A percentile compares a stretch with the other conserved stretches of the same genome.
Evolutionary conservation across 2,888 invertebrate genomes (phyloP).

Genomic region (Hirtodrosophila trivittata): DNA sequence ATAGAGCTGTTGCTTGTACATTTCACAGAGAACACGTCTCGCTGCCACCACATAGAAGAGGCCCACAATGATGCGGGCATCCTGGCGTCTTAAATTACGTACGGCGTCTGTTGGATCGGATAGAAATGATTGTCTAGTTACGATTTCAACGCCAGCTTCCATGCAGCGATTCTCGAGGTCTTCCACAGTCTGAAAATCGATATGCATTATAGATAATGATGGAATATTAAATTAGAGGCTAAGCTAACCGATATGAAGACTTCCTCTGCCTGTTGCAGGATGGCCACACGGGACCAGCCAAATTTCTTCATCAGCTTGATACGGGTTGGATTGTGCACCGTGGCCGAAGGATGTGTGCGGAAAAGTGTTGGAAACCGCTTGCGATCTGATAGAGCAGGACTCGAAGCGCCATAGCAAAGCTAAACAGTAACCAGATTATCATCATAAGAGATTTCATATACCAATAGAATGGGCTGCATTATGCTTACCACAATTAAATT

Average conservation of each 20-base stretch:
- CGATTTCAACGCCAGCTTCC: constrained; percentile 96
- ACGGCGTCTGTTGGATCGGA: constrained; percentile 99
- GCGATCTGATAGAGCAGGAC: constrained; percentile 98
- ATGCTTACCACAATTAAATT: constrained; percentile 97
- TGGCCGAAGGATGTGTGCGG: constrained; percentile 99
- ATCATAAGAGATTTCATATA: not conserved
- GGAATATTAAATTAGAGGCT: not conserved
- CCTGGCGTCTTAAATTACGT: constrained; percentile 95
- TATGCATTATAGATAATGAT: not conserved
- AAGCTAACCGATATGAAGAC: constrained; percentile 94
- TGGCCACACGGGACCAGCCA: constrained; percentile 98
- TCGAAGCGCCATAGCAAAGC: constrained; percentile 99
- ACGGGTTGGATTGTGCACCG: constrained; percentile 98
- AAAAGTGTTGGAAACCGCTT: constrained; percentile 98
- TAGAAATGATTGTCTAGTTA: constrained; percentile 97
- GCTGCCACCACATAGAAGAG: constrained; percentile 99
- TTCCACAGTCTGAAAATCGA: constrained; percentile 92
- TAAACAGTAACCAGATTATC: constrained; percentile 81
- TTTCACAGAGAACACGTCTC: constrained; percentile 97
- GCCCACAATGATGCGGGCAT: constrained; percentile 98
- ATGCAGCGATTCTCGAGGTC: constrained; percentile 97
- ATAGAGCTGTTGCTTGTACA: constrained; percentile 96
- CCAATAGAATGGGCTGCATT: not conserved
- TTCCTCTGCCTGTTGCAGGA: constrained; percentile 99
- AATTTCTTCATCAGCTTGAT: constrained; percentile 98